phyloP scores from a whole-genome alignment of 1,140 invertebrate genomes.

The Dreissena rostriformis region DNA sequence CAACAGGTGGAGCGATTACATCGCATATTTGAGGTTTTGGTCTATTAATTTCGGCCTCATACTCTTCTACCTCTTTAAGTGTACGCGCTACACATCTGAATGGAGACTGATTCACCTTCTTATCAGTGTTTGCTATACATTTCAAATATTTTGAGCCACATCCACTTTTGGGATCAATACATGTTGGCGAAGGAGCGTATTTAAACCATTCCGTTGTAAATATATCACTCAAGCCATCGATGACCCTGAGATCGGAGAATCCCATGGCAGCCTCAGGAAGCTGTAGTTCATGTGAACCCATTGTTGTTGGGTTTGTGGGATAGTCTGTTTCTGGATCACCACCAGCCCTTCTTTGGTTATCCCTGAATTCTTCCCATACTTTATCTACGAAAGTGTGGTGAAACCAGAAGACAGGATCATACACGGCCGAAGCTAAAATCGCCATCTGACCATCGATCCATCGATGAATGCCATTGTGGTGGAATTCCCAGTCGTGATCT shows the following conservation, averaged over 20 bases:
- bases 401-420: conserved; percentile 80
- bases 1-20: background rate
- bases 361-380: conserved; percentile 75
- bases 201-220: conserved; percentile 63
- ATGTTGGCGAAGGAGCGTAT: conserved; percentile 67
- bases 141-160: conserved; percentile 70
- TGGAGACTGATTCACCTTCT: background rate
- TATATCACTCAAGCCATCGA: conserved; percentile 67
- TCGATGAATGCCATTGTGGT: conserved; percentile 72
- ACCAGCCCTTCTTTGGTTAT: conserved; percentile 62
- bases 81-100: conserved; percentile 35
- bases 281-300: conserved; percentile 56
- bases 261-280: conserved; percentile 51
- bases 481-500: conserved; percentile 70
- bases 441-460: conserved; percentile 75
- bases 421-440: conserved; percentile 73
- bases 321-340: conserved; percentile 65
- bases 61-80: conserved; percentile 40
- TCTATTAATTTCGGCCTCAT: conserved; percentile 20
- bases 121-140: conserved; percentile 36
- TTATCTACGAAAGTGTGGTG: conserved; percentile 81
- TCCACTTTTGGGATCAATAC: conserved; percentile 53
- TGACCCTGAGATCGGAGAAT: conserved; percentile 61
- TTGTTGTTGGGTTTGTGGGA: conserved; percentile 54
- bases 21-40: conserved; percentile 27